Percentiles rank a stretch among this genome's conserved stretches.
phyloP scores from a whole-genome alignment of 2,797 vertebrate genomes.

The Amazonetta brasiliensis region DNA sequence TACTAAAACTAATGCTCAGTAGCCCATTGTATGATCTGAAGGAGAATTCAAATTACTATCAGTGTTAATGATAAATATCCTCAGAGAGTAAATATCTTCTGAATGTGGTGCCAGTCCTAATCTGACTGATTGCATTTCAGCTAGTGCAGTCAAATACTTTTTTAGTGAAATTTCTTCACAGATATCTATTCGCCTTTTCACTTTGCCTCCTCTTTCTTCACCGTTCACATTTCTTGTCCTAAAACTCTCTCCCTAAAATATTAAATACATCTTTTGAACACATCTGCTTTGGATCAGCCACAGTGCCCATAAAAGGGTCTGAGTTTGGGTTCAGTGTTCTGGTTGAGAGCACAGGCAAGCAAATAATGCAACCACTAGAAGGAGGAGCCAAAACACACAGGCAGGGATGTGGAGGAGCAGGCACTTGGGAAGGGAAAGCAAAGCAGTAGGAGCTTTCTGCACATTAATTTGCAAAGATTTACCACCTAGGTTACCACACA shows the following conservation, averaged over 20 bases:
- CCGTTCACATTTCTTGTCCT: not conserved
- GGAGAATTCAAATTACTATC: constrained; percentile 28
- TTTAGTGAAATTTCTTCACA: not conserved
- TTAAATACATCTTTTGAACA: not conserved
- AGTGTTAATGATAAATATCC: constrained; percentile 45
- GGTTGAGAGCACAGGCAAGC: not conserved
- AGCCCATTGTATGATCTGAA: not conserved
- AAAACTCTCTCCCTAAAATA: not conserved
- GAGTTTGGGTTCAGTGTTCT: not conserved
- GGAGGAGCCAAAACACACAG: not conserved
- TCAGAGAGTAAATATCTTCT: constrained; percentile 43
- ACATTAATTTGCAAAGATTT: not conserved
- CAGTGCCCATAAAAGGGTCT: not conserved
- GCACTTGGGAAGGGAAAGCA: not conserved
- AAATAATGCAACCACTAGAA: not conserved
- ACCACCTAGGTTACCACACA: not conserved
- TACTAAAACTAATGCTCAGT: constrained; percentile 30
- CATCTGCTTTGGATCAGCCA: not conserved
- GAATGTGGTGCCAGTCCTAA: constrained; percentile 9
- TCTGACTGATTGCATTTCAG: not conserved
- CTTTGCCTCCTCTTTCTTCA: not conserved
- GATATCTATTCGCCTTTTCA: not conserved
- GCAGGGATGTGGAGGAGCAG: not conserved
- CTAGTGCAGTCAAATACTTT: not conserved
- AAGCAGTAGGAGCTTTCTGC: not conserved